Percentiles rank a stretch among this genome's conserved stretches.
phyloP scores from a whole-genome alignment of 1,140 invertebrate genomes.

The Venturia canescens region DNA sequence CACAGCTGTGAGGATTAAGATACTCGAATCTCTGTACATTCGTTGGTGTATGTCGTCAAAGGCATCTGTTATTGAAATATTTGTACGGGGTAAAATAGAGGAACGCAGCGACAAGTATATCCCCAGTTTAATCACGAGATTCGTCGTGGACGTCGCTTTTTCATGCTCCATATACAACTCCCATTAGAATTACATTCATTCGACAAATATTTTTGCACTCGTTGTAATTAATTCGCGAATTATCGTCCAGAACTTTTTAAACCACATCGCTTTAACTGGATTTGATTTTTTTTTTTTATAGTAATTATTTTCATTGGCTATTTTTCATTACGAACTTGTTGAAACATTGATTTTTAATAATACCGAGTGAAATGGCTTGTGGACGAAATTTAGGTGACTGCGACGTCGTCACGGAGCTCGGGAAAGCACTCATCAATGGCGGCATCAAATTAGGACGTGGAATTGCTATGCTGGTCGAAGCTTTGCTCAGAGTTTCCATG shows the following conservation, averaged over 20 bases:
- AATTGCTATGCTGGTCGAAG: constrained; percentile 69
- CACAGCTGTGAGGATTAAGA: constrained; percentile 48
- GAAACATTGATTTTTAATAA: constrained; percentile 18
- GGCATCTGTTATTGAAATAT: constrained; percentile 58
- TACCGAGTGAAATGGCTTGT: constrained; percentile 35
- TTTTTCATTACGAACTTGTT: not conserved
- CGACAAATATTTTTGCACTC: not conserved
- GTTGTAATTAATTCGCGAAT: not conserved
- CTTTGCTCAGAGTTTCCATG: constrained; percentile 70
- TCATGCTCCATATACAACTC: not conserved
- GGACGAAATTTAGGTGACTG: constrained; percentile 61
- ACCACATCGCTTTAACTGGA: too few species aligned
- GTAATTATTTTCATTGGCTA: not conserved
- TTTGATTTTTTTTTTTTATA: too few species aligned
- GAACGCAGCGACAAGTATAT: not conserved
- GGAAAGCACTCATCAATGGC: constrained; percentile 62
- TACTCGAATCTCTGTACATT: constrained; percentile 9
- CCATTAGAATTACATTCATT: not conserved
- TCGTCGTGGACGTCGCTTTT: not conserved
- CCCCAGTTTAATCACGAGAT: constrained; percentile 5
- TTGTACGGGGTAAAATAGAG: constrained; percentile 50
- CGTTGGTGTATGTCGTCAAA: not conserved
- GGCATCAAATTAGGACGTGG: constrained; percentile 68
- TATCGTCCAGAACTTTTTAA: too few species aligned
- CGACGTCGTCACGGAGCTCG: constrained; percentile 65